Evolutionary conservation across 64 coral and sea anemone species (phyloP), one percentile per base, ranked within the genome.

Genomic region (Pachyseris speciosa): DNA sequence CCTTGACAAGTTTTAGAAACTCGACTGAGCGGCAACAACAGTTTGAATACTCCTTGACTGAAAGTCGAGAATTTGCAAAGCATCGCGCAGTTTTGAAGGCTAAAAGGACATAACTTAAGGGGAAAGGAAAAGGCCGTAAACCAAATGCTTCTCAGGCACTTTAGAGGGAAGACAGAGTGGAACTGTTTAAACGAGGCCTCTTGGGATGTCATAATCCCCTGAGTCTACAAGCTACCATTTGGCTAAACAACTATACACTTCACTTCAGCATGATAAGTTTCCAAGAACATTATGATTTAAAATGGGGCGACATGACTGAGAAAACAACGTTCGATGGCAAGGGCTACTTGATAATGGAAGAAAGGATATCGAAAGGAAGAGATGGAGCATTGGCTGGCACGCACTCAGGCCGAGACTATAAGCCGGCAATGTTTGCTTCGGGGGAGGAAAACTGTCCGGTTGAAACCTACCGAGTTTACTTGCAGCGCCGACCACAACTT

Each of bases 81-180:
- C 84, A 86, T 47, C 64, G 39, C 4, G 83, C 51, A 87, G 66
- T 32, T 32, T 72, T 87, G 25, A 87, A 87, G 16, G 84, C 84
- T 45, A 71, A 49, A 49, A n/a, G n/a, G n/a, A n/a, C n/a, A n/a
- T n/a, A n/a, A n/a, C n/a, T n/a, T n/a, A n/a, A n/a, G 45, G 45
- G 45, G 15, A 87, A 87, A 74, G 67, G 69, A 87, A 87, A 87
- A 52, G 64, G 29, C 38, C 27, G 51, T 34, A 84, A 84, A 30
- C 4, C 11, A 63, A 84, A 49, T 49, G 45, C 45, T 49, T 49
- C 45, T 49, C 45, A 49, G 45, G 5, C 5, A 49, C 45, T 5
- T 49, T 49, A 5, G 5, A 49, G 45, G 45, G 45, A 49, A 49
- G 45, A 49, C 45, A 7, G 5, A 49, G 45, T 49, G 45, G 13